phyloP scores from a whole-genome alignment of 2,113 vertebrate genomes.

The Macrotus californicus region DNA sequence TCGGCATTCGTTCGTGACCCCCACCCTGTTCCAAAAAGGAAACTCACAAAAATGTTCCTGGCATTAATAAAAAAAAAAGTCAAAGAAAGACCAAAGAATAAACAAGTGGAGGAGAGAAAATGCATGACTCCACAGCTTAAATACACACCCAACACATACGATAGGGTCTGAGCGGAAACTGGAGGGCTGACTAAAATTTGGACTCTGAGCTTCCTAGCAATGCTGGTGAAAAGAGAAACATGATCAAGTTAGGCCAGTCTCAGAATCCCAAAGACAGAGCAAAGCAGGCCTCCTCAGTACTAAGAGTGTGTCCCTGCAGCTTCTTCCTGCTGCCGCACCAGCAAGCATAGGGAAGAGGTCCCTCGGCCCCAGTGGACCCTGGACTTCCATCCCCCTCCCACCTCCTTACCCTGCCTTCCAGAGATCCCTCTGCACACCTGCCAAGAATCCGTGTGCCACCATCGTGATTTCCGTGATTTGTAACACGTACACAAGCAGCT shows the following conservation, averaged over 20 bases:
- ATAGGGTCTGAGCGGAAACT: background rate
- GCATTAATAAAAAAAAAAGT: background rate
- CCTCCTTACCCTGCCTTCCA: fast-evolving
- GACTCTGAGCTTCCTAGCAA: background rate
- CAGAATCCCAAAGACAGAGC: background rate
- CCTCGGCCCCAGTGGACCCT: background rate
- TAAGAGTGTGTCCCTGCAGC: background rate
- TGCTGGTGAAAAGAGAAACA: background rate
- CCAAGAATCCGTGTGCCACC: fast-evolving
- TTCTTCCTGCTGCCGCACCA: background rate
- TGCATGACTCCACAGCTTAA: background rate
- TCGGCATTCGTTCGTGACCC: background rate
- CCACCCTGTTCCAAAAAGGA: no score
- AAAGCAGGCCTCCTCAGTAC: background rate
- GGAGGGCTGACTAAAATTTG: background rate
- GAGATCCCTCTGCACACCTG: background rate
- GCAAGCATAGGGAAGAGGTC: fast-evolving
- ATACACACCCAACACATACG: background rate
- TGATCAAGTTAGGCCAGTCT: background rate
- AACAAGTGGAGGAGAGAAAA: background rate
- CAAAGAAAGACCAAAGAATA: background rate
- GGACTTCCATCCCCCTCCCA: fast-evolving
- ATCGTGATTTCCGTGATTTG: no score
- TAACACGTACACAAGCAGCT: background rate
- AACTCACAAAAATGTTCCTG: background rate